Conservation (phyloP, 2,888 invertebrate genomes). For the Nemotelus pantherinus region DNA sequence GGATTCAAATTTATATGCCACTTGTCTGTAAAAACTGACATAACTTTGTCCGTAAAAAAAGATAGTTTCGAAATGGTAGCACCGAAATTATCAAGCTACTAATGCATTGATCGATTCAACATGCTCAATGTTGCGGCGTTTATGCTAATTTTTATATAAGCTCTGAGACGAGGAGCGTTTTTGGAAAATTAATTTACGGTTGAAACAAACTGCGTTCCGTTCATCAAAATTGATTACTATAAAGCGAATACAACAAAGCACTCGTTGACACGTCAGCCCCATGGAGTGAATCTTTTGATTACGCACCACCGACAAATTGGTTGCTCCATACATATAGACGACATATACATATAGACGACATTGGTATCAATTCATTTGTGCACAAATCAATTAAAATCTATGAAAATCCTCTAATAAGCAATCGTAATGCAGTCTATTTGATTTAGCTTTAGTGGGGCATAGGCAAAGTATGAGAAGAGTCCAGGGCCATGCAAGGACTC, state of each 20-base stretch:
- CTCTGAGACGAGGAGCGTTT: constrained; percentile 44
- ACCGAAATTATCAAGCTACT: too few species aligned
- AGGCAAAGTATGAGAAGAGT: neutral
- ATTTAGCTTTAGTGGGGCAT: constrained; percentile 21
- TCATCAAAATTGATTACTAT: constrained; percentile 44
- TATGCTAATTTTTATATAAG: constrained; percentile 47
- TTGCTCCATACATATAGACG: neutral
- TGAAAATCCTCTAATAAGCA: constrained; percentile 30
- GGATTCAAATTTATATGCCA: too few species aligned
- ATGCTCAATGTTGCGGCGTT: constrained; percentile 45
- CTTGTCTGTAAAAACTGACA: too few species aligned
- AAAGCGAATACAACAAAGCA: constrained; percentile 9
- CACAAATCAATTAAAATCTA: constrained; percentile 39
- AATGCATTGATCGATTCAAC: neutral
- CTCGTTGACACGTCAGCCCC: neutral
- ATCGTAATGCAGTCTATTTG: constrained; percentile 19
- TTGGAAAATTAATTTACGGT: constrained; percentile 48
- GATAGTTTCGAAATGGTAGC: too few species aligned
- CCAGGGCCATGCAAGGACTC: neutral
- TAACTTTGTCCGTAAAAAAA: too few species aligned
- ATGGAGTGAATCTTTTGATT: constrained; percentile 4
- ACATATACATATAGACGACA: neutral
- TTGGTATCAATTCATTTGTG: neutral
- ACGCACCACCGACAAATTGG: neutral
- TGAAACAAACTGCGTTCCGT: constrained; percentile 48